Base-by-base conservation (phyloP, 1,140 invertebrate species). In the Drosophila pseudoananassae region DNA sequence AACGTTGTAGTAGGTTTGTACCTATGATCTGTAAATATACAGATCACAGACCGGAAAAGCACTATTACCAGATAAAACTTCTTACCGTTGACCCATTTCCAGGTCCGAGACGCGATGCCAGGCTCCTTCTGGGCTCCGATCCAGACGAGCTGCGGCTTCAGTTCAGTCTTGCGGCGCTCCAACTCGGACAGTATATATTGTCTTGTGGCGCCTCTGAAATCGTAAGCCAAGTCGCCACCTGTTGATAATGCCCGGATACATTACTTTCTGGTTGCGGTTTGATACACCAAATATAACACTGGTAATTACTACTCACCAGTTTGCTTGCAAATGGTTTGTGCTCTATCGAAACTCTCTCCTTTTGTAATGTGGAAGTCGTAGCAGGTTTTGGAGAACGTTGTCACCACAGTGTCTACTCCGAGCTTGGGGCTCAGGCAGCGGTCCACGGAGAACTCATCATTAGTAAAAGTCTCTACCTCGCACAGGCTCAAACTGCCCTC, bases 381-480 rank as follows among this genome's bases (percentile, higher is more conserved):
- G 89, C 97, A 98, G 14, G 95, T 97, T 47, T 96, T 94, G 27
- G 96, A 95, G 91, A 98, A 98, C 3, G 96, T 95, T 0, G 95
- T 94, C 45, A 98, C 82, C 76, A 97, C 94, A 1, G 95, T 94
- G 57, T 97, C 96, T 23, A 95, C 95, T 0, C 95, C 93, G 1
- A 95, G 94, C 3, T 94, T 94, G 10, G 93, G 91, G 1, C 95
- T 94, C 0, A 95, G 94, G 81, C 96, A 97, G 23, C 95, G 94
- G 81, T 97, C 96, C 72, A 96, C 94, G 7, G 96, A 96, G 91
- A 97, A 97, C 92, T 97, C 96, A 96, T 98, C 96, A 12, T 96
- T 97, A 2, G 96, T 97, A 83, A 98, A 98, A 1, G 98, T 96
- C 93, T 98, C 96, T 1, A 98, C 97, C 93, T 98, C 97, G 90